Percentiles rank a stretch among this genome's conserved stretches.
These are phyloP conservation scores for Sebastes itinus DNA, from an alignment of 2,797 vertebrate species.

Conservation along the genomic window DNA sequence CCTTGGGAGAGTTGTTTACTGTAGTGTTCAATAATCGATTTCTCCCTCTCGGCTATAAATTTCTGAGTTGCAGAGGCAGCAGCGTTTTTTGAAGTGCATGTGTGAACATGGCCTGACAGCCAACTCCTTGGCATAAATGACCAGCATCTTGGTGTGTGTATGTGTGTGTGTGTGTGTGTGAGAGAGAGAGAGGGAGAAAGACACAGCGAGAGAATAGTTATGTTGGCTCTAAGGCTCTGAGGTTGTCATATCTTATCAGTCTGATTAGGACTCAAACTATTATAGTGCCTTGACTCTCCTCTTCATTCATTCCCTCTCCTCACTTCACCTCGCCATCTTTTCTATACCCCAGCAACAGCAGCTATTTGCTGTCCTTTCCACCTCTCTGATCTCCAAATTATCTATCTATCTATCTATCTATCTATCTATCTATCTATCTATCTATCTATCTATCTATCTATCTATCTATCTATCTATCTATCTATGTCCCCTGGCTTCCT, in stretches of 20 bases:
- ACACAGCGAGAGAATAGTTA: slow-evolving; percentile 19
- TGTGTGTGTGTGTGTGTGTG: neutral
- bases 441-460: no score
- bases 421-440: no score
- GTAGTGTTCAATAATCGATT: slow-evolving; percentile 28
- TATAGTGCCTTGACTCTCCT: slow-evolving; percentile 42
- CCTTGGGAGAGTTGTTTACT: slow-evolving; percentile 17
- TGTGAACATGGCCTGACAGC: slow-evolving; percentile 43
- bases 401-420: no score
- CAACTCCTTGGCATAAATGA: slow-evolving; percentile 36
- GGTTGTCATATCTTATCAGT: slow-evolving; percentile 67
- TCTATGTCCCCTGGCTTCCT: neutral
- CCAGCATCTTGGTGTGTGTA: slow-evolving; percentile 23
- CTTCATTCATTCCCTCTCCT: slow-evolving; percentile 44
- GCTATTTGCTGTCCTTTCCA: neutral
- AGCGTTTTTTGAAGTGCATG: slow-evolving; percentile 37
- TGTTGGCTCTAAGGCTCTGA: slow-evolving; percentile 52
- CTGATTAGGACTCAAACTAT: slow-evolving; percentile 71
- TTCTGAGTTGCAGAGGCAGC: slow-evolving; percentile 29
- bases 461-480: neutral
- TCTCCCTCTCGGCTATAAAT: slow-evolving; percentile 19
- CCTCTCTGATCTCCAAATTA: no score
- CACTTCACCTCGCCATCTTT: slow-evolving; percentile 32
- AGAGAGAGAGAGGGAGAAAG: neutral
- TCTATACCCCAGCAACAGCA: slow-evolving; percentile 5